Conservation (phyloP, 2,888 invertebrate species). For the Morpho achilles region DNA sequence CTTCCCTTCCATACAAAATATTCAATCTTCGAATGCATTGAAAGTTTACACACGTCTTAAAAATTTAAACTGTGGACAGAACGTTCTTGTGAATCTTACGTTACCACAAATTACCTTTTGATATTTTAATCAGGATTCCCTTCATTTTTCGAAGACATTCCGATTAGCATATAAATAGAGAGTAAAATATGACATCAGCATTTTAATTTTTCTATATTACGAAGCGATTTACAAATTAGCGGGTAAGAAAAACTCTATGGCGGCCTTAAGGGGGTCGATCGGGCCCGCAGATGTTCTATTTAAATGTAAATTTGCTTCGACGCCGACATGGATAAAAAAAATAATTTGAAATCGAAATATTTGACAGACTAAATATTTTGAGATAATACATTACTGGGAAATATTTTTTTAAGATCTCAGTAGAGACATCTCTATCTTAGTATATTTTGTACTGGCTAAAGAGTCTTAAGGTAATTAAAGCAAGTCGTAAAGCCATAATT, state of each 20-base stretch:
- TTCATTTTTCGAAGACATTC: constrained; percentile 46
- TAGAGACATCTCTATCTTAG: too few relatives aligned
- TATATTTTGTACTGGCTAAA: too few relatives aligned
- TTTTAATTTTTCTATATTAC: constrained; percentile 78
- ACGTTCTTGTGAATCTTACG: constrained; percentile 33
- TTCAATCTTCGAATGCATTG: too few relatives aligned
- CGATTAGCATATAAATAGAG: constrained; percentile 76
- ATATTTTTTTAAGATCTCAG: too few relatives aligned
- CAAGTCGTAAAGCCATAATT: too few relatives aligned
- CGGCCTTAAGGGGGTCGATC: constrained; percentile 70
- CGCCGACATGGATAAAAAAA: constrained; percentile 68
- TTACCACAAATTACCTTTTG: constrained; percentile 67
- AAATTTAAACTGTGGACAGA: constrained; percentile 37
- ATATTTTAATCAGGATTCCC: constrained; percentile 69
- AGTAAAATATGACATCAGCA: constrained; percentile 78
- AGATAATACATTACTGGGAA: not conserved
- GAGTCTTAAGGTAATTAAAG: too few relatives aligned
- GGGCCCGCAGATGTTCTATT: constrained; percentile 76
- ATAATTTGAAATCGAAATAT: constrained; percentile 64
- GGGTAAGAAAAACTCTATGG: constrained; percentile 71
- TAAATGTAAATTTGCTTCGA: constrained; percentile 75
- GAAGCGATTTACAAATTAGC: constrained; percentile 78
- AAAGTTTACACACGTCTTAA: constrained; percentile 44
- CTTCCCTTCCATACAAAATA: too few relatives aligned
- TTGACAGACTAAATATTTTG: constrained; percentile 48